Conservation (phyloP, 1,140 invertebrate species). For the Cotesia glomerata region DNA sequence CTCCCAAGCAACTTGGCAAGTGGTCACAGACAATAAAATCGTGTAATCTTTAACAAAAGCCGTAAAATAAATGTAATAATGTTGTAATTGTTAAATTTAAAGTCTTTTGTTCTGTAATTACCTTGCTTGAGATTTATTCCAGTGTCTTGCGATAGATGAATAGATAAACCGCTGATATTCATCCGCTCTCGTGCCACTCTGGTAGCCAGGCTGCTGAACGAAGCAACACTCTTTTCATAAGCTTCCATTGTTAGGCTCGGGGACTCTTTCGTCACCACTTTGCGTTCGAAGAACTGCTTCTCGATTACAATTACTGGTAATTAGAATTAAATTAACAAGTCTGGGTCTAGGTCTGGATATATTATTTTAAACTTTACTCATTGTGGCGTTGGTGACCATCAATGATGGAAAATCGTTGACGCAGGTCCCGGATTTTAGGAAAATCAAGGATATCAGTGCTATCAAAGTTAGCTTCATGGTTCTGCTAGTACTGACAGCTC, state of each 20-base stretch:
- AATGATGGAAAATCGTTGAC: conserved; percentile 72
- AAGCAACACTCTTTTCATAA: conserved; percentile 64
- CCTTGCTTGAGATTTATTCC: conserved; percentile 71
- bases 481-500: no score
- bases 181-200: conserved; percentile 68
- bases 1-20: conserved; percentile 73
- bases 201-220: conserved; percentile 68
- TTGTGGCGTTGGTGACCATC: conserved; percentile 71
- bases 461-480: no score
- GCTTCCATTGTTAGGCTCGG: conserved; percentile 45
- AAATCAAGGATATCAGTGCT: no score
- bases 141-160: conserved; percentile 70
- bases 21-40: conserved; percentile 72
- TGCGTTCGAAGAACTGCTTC: conserved; percentile 42
- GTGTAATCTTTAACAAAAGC: conserved; percentile 66
- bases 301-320: conserved; percentile 49
- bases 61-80: conserved; percentile 12
- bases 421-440: not conserved
- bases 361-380: conserved; percentile 64
- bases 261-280: conserved; percentile 33
- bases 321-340: not conserved
- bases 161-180: conserved; percentile 68
- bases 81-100: not conserved
- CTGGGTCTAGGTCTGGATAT: conserved; percentile 23
- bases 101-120: conserved; percentile 44